phyloP scores from a whole-genome alignment of 2,113 vertebrate species.

The Mobula birostris region DNA sequence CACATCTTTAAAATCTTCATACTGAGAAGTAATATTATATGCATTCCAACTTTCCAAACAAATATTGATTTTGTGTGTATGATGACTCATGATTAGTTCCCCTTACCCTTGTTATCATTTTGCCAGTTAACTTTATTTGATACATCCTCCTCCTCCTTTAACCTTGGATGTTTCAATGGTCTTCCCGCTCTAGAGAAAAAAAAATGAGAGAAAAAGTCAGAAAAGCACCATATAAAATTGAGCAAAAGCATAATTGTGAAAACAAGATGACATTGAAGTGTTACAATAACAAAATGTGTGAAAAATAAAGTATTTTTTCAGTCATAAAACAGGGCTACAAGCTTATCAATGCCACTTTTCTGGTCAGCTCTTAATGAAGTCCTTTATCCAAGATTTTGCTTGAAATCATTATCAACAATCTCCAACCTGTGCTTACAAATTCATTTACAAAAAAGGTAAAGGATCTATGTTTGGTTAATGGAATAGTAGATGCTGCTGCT shows the following conservation, averaged over 20 bases:
- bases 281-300: background rate
- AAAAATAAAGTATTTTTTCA: background rate
- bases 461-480: too few species aligned
- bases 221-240: background rate
- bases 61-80: background rate
- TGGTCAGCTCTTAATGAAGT: background rate
- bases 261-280: background rate
- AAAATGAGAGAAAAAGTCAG: slow-evolving; percentile 36
- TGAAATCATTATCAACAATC: background rate
- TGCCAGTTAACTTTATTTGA: slow-evolving; percentile 56
- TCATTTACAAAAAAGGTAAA: background rate
- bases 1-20: background rate
- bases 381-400: background rate
- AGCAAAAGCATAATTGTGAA: background rate
- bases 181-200: slow-evolving; percentile 56
- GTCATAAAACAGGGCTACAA: background rate
- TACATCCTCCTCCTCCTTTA: slow-evolving; percentile 51
- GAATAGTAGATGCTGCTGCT: too few species aligned
- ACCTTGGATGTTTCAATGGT: slow-evolving; percentile 53
- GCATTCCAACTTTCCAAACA: background rate
- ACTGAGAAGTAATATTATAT: background rate
- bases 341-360: background rate
- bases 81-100: background rate
- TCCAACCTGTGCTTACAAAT: background rate
- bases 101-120: slow-evolving; percentile 66